A percentile compares a stretch with the other conserved stretches of the same genome.
These are phyloP conservation scores for Epinotia brunnichana DNA, from an alignment of 2,888 invertebrate species.

Conservation along the genomic window DNA sequence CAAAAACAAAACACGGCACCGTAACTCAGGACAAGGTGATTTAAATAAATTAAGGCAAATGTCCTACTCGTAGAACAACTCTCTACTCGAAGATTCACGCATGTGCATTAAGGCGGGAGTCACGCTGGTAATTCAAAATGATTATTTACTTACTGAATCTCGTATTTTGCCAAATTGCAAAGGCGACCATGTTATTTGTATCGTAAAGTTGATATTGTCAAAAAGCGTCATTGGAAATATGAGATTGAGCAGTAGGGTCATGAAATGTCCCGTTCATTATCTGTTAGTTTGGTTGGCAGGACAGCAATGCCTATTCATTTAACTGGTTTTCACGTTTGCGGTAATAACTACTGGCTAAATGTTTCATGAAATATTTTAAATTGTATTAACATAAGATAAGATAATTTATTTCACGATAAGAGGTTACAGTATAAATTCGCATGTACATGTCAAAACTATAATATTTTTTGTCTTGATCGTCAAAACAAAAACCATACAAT, in stretches of 20 bases:
- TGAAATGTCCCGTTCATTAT: constrained; percentile 13
- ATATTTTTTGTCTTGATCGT: too few relatives aligned
- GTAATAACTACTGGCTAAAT: not conserved
- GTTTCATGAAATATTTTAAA: not conserved
- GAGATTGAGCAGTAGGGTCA: not conserved
- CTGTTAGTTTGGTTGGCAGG: constrained; percentile 4
- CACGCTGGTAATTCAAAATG: constrained; percentile 22
- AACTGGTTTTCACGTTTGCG: not conserved
- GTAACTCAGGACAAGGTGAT: constrained; percentile 14
- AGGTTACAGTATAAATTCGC: too few relatives aligned
- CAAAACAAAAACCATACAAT: too few relatives aligned
- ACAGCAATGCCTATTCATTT: not conserved
- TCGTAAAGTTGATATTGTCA: not conserved
- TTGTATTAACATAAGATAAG: too few relatives aligned
- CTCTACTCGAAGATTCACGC: constrained; percentile 28
- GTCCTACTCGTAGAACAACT: constrained; percentile 29
- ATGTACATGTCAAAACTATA: too few relatives aligned
- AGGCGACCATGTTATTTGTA: not conserved
- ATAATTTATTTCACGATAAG: too few relatives aligned
- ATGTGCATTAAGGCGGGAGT: constrained; percentile 22
- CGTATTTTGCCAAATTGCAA: not conserved
- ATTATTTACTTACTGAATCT: constrained; percentile 4
- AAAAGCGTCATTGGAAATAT: not conserved
- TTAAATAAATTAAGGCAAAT: constrained; percentile 36
- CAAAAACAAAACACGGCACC: constrained; percentile 24